Evolutionary conservation across 1,140 invertebrate genomes (phyloP), one percentile per base, ranked within the genome.

Genomic region (Proales similis): DNA sequence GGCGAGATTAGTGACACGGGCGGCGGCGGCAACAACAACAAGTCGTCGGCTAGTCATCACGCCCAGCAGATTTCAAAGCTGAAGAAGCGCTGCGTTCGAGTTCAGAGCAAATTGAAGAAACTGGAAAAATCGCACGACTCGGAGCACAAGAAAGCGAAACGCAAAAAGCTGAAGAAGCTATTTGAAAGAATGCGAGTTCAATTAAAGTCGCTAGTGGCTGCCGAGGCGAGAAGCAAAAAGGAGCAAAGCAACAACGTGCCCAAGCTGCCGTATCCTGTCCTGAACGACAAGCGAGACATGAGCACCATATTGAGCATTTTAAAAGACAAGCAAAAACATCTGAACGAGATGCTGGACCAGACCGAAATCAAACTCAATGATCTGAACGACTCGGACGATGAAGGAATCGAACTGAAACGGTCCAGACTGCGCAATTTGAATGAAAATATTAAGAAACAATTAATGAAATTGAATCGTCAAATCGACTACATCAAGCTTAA

Each of bases 201-300:
- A 24, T 9, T 29, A 39, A 57, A 17, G 19, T 22, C 36, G 26
- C 22, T 29, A 20, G 3, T 22, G 26, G n/a, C 30, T 24, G 48
- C 20, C 14, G 26, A 53, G 27, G 3, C 9, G 14, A 39, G 45
- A 57, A 57, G 45, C 17, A 3, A 11, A 3, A 26, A 24, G 26
- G 3, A 19, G 17, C 27, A 42, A 24, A 42, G 27, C 33, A 11
- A 14, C n/a, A 36, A 17, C 2, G 26, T 26, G 9, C n/a, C 45
- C 17, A 57, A 57, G 20, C n/a, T 57, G 4, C 51, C 51, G 14
- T 57, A 57, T 39, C 51, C 51, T 14, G 51, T 57, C 11, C 20
- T 57, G 6, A 57, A 57, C 30, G 51, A 57, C 36, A 57, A 57
- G 32, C n/a, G 51, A 24, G 51, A 57, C 9, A 57, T 39, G 36